These are phyloP conservation scores for Cephus cinctus DNA, from an alignment of 1,140 invertebrate species.

Conservation along the genomic window DNA sequence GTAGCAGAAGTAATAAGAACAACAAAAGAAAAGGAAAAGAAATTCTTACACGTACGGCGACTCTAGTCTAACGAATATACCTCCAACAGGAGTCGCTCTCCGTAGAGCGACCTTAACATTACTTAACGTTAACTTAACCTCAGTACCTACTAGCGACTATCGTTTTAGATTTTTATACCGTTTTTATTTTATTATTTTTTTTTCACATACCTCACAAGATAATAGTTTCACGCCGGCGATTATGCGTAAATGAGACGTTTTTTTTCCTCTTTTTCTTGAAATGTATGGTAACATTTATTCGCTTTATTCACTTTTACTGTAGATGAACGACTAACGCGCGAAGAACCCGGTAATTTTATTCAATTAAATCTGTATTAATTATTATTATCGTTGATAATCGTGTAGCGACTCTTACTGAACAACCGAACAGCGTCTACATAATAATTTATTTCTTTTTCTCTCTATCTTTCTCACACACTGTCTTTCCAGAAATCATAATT, in stretches of 20 bases:
- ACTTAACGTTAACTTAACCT: slow-evolving; percentile 51
- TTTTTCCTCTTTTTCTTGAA: neutral
- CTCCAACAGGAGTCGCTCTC: slow-evolving; percentile 34
- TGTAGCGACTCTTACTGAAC: slow-evolving; percentile 7
- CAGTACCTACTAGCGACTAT: slow-evolving; percentile 48
- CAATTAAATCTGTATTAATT: too few species aligned
- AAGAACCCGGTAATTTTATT: slow-evolving; percentile 22
- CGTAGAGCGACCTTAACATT: slow-evolving; percentile 28
- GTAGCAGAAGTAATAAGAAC: too few species aligned
- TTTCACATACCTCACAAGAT: slow-evolving; percentile 39
- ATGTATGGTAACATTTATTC: neutral
- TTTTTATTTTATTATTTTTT: slow-evolving; percentile 5
- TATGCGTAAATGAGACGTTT: neutral
- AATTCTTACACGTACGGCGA: slow-evolving; percentile 43
- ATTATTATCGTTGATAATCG: slow-evolving; percentile 32
- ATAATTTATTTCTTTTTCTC: slow-evolving; percentile 27
- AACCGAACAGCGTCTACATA: neutral
- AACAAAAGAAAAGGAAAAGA: too few species aligned
- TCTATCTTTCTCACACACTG: slow-evolving; percentile 6
- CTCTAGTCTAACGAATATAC: slow-evolving; percentile 52
- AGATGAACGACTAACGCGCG: too few species aligned
- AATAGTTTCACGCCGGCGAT: slow-evolving; percentile 15
- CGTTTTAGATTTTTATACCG: slow-evolving; percentile 23
- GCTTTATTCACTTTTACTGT: neutral
- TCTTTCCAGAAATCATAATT: too few species aligned